Conservation (phyloP, 2,113 vertebrate genomes). For the Odocoileus hemionus region DNA sequence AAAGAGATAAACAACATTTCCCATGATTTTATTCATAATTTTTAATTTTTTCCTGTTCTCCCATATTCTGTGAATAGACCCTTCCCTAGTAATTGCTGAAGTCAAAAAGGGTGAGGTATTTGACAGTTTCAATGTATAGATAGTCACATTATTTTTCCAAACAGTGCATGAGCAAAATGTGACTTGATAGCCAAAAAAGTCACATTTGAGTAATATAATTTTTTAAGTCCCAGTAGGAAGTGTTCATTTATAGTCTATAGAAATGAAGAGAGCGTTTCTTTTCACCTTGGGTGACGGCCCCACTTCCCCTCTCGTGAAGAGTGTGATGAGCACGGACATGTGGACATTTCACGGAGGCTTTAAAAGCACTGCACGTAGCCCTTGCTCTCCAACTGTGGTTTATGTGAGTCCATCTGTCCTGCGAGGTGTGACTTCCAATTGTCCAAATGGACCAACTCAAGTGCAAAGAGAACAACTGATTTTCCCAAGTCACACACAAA, state of each 20-base stretch:
- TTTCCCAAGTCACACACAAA: not conserved
- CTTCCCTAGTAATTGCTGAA: not conserved
- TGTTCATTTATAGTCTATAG: not conserved
- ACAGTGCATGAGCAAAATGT: not conserved
- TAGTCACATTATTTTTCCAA: not conserved
- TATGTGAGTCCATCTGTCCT: accelerated
- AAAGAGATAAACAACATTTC: conserved; percentile 34
- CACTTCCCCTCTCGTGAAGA: not conserved
- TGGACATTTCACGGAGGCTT: not conserved
- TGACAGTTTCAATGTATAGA: not conserved
- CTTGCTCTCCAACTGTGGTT: accelerated
- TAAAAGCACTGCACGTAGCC: accelerated
- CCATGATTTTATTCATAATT: not conserved
- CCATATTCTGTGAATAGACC: not conserved
- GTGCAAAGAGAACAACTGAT: not conserved
- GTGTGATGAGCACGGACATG: too few species aligned
- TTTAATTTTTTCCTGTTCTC: not conserved
- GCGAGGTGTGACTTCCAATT: not conserved
- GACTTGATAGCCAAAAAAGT: not conserved
- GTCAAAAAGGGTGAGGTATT: not conserved
- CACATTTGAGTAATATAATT: not conserved
- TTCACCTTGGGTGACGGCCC: not conserved
- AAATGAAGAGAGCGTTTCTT: not conserved
- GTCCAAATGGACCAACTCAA: not conserved
- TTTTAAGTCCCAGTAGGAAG: not conserved